phyloP scores from a whole-genome alignment of 2,888 invertebrate genomes.

The Tinea trinotella region DNA sequence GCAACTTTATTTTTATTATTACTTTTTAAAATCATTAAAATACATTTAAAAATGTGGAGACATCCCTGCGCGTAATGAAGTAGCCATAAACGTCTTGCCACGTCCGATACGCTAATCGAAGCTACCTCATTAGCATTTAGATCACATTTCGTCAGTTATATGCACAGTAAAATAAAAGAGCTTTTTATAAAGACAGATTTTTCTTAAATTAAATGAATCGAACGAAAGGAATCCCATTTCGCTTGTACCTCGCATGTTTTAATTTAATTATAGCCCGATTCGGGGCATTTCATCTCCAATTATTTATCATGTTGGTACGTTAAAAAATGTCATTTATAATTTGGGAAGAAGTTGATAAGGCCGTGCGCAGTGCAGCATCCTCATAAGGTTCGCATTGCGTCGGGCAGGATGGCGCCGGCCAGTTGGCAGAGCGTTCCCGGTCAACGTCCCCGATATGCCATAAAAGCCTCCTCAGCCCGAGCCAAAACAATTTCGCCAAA shows the following conservation, averaged over 20 bases:
- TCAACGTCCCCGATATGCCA: conserved; percentile 58
- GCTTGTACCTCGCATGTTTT: not conserved
- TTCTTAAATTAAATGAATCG: not conserved
- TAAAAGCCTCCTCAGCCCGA: conserved; percentile 58
- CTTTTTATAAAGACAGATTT: conserved; percentile 10
- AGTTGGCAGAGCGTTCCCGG: conserved; percentile 61
- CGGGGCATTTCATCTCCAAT: not conserved
- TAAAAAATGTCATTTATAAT: conserved; percentile 8
- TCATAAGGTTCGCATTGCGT: conserved; percentile 29
- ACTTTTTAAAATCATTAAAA: not conserved
- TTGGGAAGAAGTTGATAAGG: conserved; percentile 1
- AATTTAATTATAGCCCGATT: not conserved
- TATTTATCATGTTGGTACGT: not conserved
- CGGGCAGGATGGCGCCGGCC: conserved; percentile 62
- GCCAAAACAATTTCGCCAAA: conserved; percentile 70
- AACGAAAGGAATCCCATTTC: not conserved
- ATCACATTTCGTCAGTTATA: conserved; percentile 27
- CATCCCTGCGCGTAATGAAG: conserved; percentile 41
- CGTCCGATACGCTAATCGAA: conserved; percentile 39
- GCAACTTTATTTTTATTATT: not conserved
- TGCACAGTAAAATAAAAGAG: conserved; percentile 15
- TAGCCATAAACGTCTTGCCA: conserved; percentile 38
- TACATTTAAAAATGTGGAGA: not conserved
- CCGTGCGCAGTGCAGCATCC: conserved; percentile 59
- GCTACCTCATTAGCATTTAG: conserved; percentile 39